phyloP scores from a whole-genome alignment of 1,140 invertebrate genomes.

The Diorhabda elongata region DNA sequence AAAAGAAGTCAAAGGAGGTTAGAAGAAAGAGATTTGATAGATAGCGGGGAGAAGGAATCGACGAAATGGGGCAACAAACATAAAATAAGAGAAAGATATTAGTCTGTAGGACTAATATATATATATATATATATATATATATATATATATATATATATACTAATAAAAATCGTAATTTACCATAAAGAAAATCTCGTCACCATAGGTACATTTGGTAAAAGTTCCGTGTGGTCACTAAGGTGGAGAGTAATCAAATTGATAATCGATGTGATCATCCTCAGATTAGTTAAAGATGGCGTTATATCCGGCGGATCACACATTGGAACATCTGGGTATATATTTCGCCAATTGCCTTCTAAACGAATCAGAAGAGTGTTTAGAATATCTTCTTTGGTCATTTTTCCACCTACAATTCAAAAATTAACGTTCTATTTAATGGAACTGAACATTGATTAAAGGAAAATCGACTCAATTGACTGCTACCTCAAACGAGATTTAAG shows the following conservation, averaged over 20 bases:
- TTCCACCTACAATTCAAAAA: conserved; percentile 1
- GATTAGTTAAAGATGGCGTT: neutral
- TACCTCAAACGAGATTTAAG: too few relatives aligned
- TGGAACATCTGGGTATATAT: neutral
- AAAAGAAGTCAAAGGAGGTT: too few relatives aligned
- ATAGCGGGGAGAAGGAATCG: too few relatives aligned
- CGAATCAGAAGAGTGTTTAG: conserved; percentile 20
- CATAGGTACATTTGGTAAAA: neutral
- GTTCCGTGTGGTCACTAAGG: neutral
- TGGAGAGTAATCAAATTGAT: neutral
- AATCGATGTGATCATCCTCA: neutral
- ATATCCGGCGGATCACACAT: neutral
- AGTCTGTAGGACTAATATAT: too few relatives aligned
- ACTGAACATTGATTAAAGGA: too few relatives aligned
- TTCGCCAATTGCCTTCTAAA: conserved; percentile 23
- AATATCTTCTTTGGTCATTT: conserved; percentile 11
- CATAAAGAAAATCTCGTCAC: conserved; percentile 17
- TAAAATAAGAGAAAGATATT: too few relatives aligned
- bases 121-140: too few relatives aligned
- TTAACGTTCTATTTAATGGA: too few relatives aligned
- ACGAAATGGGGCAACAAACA: too few relatives aligned
- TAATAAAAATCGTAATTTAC: neutral
- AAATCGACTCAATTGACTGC: too few relatives aligned
- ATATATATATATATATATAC: too few relatives aligned
- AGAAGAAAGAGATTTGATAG: too few relatives aligned